phyloP scores from a whole-genome alignment of 2,888 invertebrate genomes.

The Eupithecia centaureata region DNA sequence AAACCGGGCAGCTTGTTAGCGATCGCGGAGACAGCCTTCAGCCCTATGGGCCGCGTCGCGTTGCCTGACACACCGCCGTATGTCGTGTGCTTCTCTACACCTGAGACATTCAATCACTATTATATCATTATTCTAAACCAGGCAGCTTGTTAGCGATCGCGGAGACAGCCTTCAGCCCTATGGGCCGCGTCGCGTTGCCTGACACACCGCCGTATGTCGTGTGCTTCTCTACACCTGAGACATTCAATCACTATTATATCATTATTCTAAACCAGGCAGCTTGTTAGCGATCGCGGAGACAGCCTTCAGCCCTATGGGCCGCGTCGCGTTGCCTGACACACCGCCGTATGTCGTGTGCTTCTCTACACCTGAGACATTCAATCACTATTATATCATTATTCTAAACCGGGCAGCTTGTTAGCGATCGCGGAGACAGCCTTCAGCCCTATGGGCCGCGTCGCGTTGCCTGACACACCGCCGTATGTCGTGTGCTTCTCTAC shows the following conservation, averaged over 20 bases:
- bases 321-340: slow-evolving; percentile 96
- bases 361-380: slow-evolving; percentile 70
- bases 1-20: slow-evolving; percentile 93
- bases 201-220: slow-evolving; percentile 98
- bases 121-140: too few relatives aligned
- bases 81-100: slow-evolving; percentile 90
- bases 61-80: slow-evolving; percentile 98
- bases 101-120: slow-evolving; percentile 48
- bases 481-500: slow-evolving; percentile 93
- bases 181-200: slow-evolving; percentile 97
- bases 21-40: slow-evolving; percentile 95
- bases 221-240: slow-evolving; percentile 84
- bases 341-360: slow-evolving; percentile 97
- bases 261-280: slow-evolving; percentile 94
- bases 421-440: slow-evolving; percentile 95
- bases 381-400: too few relatives aligned
- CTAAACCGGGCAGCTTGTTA: slow-evolving; percentile 92
- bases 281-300: slow-evolving; percentile 94
- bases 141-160: slow-evolving; percentile 93
- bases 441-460: slow-evolving; percentile 96
- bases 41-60: slow-evolving; percentile 96
- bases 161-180: slow-evolving; percentile 96
- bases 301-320: slow-evolving; percentile 96
- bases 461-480: slow-evolving; percentile 97
- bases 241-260: background rate